Conservation (phyloP, 1,140 invertebrate species). For the Drosophila asahinai region DNA sequence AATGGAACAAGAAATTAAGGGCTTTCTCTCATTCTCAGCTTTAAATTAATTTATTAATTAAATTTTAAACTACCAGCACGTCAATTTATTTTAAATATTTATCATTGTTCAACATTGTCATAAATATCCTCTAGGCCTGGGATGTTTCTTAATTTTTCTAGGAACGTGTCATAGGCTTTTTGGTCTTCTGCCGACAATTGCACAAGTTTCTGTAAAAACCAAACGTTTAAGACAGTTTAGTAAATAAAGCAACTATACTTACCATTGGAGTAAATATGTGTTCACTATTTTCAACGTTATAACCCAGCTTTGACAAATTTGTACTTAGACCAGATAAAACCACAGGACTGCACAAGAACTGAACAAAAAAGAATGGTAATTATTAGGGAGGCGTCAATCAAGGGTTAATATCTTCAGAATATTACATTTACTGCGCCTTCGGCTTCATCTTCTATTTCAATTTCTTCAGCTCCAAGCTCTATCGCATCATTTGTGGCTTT, state of each 20-base stretch:
- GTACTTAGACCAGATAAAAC: constrained; percentile 40
- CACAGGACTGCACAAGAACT: constrained; percentile 64
- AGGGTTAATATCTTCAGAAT: neutral
- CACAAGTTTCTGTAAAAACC: constrained; percentile 49
- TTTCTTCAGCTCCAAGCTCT: constrained; percentile 87
- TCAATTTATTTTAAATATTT: constrained; percentile 5
- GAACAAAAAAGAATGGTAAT: neutral
- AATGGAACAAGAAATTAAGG: no score
- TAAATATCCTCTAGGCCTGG: constrained; percentile 72
- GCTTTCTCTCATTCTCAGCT: no score
- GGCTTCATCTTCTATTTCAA: constrained; percentile 85
- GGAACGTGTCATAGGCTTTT: constrained; percentile 51
- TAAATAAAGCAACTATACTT: neutral
- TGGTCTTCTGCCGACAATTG: constrained; percentile 49
- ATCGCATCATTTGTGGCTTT: constrained; percentile 88
- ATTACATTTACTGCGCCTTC: constrained; percentile 84
- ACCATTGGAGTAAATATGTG: constrained; percentile 64
- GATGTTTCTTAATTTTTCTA: constrained; percentile 55
- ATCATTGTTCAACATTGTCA: constrained; percentile 63
- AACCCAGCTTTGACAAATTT: constrained; percentile 45
- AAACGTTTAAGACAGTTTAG: neutral
- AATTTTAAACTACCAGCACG: no score
- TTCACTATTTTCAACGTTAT: constrained; percentile 56
- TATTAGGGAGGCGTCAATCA: neutral
- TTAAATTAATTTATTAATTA: no score